Base-by-base conservation (phyloP, 2,888 invertebrate species). In the Trachelus tabidus region DNA sequence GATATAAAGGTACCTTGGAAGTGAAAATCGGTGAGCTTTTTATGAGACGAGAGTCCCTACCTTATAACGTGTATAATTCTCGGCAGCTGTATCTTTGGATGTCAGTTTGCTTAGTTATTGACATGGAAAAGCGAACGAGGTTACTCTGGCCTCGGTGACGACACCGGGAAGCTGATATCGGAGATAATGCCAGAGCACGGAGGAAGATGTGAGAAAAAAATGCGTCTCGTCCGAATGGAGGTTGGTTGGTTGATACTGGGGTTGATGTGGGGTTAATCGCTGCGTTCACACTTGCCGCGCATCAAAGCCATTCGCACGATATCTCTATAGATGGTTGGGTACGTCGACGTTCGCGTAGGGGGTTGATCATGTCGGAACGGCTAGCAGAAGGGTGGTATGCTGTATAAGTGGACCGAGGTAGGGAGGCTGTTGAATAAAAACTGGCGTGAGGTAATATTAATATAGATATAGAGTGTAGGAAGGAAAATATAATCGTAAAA, bases 241-340 rank as follows among this genome's bases (percentile, higher is more conserved):
- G 34, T 56, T 3, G 68, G 75, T 37, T 75, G 11, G 68, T 30
- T 69, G 40, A 68, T 71, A 75, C 23, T 30, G 81, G 87, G 83
- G 82, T 81, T 81, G 86, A 87, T 87, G 84, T 82, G 85, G 85
- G 88, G 88, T 88, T 88, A 88, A 88, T 89, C 88, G 88, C 80
- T 83, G 79, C 84, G 86, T 87, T 88, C 85, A 88, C 87, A 87
- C 88, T 87, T 84, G 79, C 56, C 85, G 86, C 78, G 80, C 85
- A 84, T 87, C 87, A 86, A 87, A 88, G 86, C 85, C 83, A 69
- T 56, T 56, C 56, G 56, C 56, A 56, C 56, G 56, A 9, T 56
- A 56, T 56, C 56, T 56, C 56, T 56, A 56, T 56, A 56, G 56
- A 9, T 23, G 56, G 56, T 23, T 56, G 56, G 56, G 56, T 56